These are phyloP conservation scores for Trichacis sp. DNA, from an alignment of 2,888 invertebrate species.

Conservation along the genomic window DNA sequence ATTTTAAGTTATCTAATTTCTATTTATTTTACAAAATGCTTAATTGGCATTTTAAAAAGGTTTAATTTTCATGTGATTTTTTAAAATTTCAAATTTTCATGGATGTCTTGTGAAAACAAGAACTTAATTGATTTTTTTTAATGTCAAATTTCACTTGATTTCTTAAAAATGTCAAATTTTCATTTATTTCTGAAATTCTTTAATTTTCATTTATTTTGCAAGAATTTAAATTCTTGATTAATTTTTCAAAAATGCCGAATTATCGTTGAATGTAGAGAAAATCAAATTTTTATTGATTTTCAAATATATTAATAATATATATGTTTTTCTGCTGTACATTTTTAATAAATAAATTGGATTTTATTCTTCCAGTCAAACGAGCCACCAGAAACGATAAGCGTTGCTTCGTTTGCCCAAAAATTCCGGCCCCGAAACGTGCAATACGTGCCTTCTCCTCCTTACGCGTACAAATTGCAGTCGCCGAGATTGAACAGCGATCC, in stretches of 20 bases:
- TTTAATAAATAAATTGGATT: neutral
- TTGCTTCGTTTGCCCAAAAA: slow-evolving; percentile 85
- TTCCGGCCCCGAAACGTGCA: slow-evolving; percentile 80
- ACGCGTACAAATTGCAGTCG: slow-evolving; percentile 61
- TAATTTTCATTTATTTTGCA: too few relatives aligned
- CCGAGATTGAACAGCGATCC: slow-evolving; percentile 77
- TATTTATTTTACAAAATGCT: too few relatives aligned
- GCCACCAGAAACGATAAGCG: slow-evolving; percentile 88
- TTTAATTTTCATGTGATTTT: neutral
- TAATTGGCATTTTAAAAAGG: too few relatives aligned
- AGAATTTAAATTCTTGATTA: too few relatives aligned
- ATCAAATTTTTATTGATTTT: too few relatives aligned
- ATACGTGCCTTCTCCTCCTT: slow-evolving; percentile 65
- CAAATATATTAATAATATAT: too few relatives aligned
- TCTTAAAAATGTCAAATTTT: too few relatives aligned
- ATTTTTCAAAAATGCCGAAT: too few relatives aligned
- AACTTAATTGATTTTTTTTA: slow-evolving; percentile 8
- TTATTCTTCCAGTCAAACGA: slow-evolving; percentile 78
- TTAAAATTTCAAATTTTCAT: neutral
- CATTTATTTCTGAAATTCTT: too few relatives aligned
- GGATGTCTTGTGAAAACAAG: neutral
- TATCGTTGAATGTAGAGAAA: too few relatives aligned
- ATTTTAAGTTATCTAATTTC: too few relatives aligned
- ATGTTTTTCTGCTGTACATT: too few relatives aligned
- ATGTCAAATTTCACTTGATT: neutral